Evolutionary conservation across 2,113 vertebrate genomes (phyloP).

Genomic region (Gymnocephalus cernua): DNA sequence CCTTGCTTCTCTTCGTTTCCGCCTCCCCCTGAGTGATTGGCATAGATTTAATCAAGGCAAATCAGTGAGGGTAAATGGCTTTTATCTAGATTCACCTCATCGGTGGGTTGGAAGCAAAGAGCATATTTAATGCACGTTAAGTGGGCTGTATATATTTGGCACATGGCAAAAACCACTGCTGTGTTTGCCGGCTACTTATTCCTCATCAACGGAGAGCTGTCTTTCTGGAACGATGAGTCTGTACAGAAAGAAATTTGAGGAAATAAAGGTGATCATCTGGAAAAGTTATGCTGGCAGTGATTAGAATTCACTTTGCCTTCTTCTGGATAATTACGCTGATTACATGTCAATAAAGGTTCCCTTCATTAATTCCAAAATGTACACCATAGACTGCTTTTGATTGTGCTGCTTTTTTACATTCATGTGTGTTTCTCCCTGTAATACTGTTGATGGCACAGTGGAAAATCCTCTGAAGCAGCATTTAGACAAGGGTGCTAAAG

Average conservation of each 20-base stretch:
- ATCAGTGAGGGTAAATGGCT: slow-evolving; percentile 46
- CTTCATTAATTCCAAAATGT: slow-evolving; percentile 48
- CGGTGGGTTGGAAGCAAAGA: slow-evolving; percentile 20
- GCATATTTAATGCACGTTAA: slow-evolving; percentile 20
- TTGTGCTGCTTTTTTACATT: slow-evolving; percentile 28
- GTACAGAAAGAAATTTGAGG: slow-evolving; percentile 31
- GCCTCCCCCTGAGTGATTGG: slow-evolving; percentile 20
- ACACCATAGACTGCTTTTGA: slow-evolving; percentile 28
- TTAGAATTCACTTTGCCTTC: slow-evolving; percentile 53
- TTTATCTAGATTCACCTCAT: slow-evolving; percentile 57
- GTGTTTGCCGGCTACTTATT: slow-evolving; percentile 40
- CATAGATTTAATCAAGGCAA: slow-evolving; percentile 44
- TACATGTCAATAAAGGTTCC: slow-evolving; percentile 61
- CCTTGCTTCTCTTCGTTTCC: neutral
- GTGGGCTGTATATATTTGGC: slow-evolving; percentile 19
- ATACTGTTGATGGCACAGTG: neutral
- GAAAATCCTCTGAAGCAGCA: slow-evolving; percentile 25
- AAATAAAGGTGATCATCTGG: slow-evolving; percentile 57
- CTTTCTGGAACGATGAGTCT: slow-evolving; percentile 36
- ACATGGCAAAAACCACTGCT: neutral
- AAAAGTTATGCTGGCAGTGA: slow-evolving; percentile 52
- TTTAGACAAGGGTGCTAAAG: slow-evolving; percentile 3
- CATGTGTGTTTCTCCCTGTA: neutral
- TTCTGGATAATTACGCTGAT: slow-evolving; percentile 64
- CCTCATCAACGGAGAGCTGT: slow-evolving; percentile 31